These are phyloP conservation scores for Babyrousa celebensis DNA, from an alignment of 2,797 vertebrate species.

Conservation along the genomic window DNA sequence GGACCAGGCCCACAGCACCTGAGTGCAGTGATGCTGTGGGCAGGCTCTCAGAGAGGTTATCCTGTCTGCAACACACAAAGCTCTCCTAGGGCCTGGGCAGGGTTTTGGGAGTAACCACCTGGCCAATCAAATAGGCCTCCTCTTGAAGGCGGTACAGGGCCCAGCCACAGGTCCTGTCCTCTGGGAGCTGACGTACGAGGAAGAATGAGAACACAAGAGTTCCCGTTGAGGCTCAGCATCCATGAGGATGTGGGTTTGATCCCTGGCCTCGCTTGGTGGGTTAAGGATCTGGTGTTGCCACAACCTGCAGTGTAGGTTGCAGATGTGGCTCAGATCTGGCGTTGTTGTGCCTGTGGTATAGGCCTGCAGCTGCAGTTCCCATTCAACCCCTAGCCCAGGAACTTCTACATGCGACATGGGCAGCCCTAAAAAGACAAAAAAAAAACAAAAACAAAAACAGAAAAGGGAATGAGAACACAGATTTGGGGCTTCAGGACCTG, in stretches of 20 bases:
- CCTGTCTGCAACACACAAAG: neutral
- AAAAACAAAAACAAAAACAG: too few species aligned
- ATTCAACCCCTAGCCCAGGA: too few species aligned
- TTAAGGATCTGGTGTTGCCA: too few species aligned
- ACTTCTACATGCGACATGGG: too few species aligned
- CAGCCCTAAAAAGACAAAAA: too few species aligned
- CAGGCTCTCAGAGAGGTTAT: neutral
- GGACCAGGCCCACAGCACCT: neutral
- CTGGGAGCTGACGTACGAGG: rapidly evolving
- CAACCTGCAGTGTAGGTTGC: too few species aligned
- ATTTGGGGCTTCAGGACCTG: neutral
- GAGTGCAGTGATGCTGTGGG: neutral
- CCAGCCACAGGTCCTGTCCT: neutral
- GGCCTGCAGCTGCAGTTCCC: too few species aligned
- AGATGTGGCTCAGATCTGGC: too few species aligned
- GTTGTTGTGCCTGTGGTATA: too few species aligned
- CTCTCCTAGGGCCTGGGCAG: neutral
- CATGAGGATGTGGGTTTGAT: too few species aligned
- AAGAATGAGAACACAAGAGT: neutral
- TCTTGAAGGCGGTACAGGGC: neutral
- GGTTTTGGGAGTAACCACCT: neutral
- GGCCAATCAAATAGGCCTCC: neutral
- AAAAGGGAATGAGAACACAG: neutral
- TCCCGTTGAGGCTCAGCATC: too few species aligned
- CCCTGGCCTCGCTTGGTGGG: too few species aligned